Evolutionary conservation across 2,113 vertebrate species (phyloP).

Genomic region (Megalops atlanticus): DNA sequence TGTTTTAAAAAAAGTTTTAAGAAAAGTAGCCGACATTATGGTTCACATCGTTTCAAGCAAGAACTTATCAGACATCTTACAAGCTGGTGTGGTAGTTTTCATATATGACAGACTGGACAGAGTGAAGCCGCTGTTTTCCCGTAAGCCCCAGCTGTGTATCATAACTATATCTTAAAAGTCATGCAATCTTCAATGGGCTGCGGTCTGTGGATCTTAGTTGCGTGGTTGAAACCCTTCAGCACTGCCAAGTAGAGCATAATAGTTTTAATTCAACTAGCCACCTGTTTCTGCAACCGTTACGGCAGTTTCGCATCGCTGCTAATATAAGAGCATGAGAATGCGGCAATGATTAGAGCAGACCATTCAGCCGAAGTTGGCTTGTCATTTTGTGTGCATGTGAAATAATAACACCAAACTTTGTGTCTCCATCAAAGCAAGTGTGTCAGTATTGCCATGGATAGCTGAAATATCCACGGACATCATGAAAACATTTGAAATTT

Average conservation of each 20-base stretch:
- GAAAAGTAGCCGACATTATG: slow-evolving; percentile 1
- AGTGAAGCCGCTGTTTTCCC: neutral
- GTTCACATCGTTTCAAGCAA: no score
- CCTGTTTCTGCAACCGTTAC: neutral
- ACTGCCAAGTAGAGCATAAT: neutral
- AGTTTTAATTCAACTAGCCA: neutral
- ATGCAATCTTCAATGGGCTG: neutral
- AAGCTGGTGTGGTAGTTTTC: neutral
- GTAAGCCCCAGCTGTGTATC: no score
- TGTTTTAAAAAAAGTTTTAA: slow-evolving; percentile 38
- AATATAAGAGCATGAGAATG: no score
- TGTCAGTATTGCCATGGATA: no score
- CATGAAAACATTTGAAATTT: no score
- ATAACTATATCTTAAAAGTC: no score
- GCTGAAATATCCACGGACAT: no score
- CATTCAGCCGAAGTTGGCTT: no score
- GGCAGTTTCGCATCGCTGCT: neutral
- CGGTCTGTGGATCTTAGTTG: neutral
- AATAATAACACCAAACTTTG: no score
- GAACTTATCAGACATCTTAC: neutral
- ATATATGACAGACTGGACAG: neutral
- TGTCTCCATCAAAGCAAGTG: no score
- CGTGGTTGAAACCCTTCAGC: neutral
- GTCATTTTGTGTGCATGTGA: no score
- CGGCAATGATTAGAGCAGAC: no score